Evolutionary conservation across 2,113 vertebrate genomes (phyloP).

Genomic region (Theristicus caerulescens): DNA sequence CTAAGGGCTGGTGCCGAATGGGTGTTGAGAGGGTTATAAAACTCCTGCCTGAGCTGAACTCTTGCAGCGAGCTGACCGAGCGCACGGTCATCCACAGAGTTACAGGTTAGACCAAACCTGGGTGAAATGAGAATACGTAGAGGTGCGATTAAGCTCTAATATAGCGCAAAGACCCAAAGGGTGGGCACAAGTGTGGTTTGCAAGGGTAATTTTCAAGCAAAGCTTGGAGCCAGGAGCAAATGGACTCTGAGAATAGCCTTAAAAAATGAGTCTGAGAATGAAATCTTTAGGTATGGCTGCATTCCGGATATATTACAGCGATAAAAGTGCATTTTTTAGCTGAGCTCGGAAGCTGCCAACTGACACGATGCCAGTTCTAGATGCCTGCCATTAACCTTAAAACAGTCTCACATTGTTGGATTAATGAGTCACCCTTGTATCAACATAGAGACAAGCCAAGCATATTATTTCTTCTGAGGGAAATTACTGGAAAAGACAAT

Average conservation of each 20-base stretch:
- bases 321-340: conserved; percentile 28
- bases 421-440: conserved; percentile 69
- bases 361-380: conserved; percentile 37
- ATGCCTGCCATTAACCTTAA: conserved; percentile 61
- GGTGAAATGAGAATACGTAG: not conserved
- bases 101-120: not conserved
- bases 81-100: accelerated
- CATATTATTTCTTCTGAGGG: conserved; percentile 48
- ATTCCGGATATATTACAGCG: not conserved
- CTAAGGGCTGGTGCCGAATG: not conserved
- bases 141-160: accelerated
- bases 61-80: not conserved
- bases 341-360: conserved; percentile 30
- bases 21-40: not conserved
- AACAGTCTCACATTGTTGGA: conserved; percentile 59
- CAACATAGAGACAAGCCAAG: conserved; percentile 62
- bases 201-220: not conserved
- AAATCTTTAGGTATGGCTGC: not conserved
- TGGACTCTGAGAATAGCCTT: not conserved
- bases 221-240: not conserved
- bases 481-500: conserved; percentile 67
- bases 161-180: accelerated
- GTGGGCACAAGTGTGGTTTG: not conserved
- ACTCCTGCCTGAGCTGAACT: not conserved
- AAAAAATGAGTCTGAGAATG: not conserved